phyloP scores from a whole-genome alignment of 2,888 invertebrate species.

The Trissolcus japonicus region DNA sequence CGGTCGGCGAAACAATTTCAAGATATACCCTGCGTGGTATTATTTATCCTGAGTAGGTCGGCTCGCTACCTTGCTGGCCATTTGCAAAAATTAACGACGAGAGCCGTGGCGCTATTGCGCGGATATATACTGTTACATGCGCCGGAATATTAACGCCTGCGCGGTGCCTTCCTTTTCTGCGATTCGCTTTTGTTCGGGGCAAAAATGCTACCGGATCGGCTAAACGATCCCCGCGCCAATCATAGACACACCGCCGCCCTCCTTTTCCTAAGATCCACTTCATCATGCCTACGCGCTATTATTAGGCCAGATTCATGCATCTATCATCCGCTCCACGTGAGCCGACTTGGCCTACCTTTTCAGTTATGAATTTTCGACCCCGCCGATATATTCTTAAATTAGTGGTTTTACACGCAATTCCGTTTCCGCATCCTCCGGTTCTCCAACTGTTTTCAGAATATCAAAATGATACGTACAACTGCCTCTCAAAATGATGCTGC shows the following conservation, averaged over 20 bases:
- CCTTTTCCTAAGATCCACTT: constrained; percentile 26
- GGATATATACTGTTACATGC: constrained; percentile 63
- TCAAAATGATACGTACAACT: no score
- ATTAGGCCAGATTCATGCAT: constrained; percentile 37
- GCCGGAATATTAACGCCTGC: constrained; percentile 59
- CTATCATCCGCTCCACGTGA: constrained; percentile 8
- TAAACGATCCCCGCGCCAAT: constrained; percentile 42
- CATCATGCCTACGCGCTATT: constrained; percentile 35
- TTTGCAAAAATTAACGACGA: constrained; percentile 63
- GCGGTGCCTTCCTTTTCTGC: constrained; percentile 32
- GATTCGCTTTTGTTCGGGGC: constrained; percentile 51
- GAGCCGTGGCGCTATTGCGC: constrained; percentile 48
- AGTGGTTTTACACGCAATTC: constrained; percentile 14
- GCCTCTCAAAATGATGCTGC: no score
- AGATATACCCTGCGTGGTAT: constrained; percentile 59
- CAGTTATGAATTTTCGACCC: not conserved
- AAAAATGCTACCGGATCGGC: constrained; percentile 51
- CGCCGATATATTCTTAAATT: constrained; percentile 1
- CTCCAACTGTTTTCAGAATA: not conserved
- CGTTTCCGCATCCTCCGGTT: constrained; percentile 8
- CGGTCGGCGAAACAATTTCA: constrained; percentile 68
- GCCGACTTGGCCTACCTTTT: not conserved
- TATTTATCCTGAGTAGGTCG: constrained; percentile 65
- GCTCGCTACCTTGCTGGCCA: constrained; percentile 55
- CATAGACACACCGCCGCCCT: constrained; percentile 26